Percentiles rank a stretch among this genome's conserved stretches.
phyloP scores from a whole-genome alignment of 2,113 vertebrate genomes.

The Cygnus atratus region DNA sequence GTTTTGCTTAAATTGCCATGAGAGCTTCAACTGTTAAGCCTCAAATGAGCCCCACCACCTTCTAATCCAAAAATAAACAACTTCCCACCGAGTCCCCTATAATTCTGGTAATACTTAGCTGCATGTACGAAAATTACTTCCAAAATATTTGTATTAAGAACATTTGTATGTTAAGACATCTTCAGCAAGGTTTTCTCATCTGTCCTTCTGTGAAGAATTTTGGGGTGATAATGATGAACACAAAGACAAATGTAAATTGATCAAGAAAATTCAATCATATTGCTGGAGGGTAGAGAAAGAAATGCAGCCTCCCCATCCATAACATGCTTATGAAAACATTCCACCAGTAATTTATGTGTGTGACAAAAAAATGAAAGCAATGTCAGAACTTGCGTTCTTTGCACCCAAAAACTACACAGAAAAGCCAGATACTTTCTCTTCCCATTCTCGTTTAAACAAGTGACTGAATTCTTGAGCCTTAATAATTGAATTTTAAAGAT shows the following conservation, averaged over 20 bases:
- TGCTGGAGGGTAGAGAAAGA: neutral
- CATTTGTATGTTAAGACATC: neutral
- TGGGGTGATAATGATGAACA: neutral
- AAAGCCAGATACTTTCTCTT: neutral
- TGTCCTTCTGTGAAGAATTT: neutral
- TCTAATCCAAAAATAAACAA: neutral
- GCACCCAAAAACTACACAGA: neutral
- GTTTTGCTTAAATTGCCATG: neutral
- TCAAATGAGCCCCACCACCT: neutral
- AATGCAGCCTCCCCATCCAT: neutral
- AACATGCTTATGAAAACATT: slow-evolving; percentile 10
- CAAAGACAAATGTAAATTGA: neutral
- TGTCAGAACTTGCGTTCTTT: slow-evolving; percentile 6
- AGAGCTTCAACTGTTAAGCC: neutral
- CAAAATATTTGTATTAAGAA: neutral
- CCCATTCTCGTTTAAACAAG: neutral
- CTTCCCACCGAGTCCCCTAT: neutral
- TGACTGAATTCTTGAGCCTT: neutral
- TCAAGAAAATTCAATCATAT: neutral
- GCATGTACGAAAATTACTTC: neutral
- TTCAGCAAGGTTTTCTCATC: neutral
- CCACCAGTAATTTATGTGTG: neutral
- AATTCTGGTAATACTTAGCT: neutral
- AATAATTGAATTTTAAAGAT: neutral
- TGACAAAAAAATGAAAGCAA: neutral